These are phyloP conservation scores for Eupsittula cactorum DNA, from an alignment of 2,113 vertebrate genomes.

Conservation along the genomic window DNA sequence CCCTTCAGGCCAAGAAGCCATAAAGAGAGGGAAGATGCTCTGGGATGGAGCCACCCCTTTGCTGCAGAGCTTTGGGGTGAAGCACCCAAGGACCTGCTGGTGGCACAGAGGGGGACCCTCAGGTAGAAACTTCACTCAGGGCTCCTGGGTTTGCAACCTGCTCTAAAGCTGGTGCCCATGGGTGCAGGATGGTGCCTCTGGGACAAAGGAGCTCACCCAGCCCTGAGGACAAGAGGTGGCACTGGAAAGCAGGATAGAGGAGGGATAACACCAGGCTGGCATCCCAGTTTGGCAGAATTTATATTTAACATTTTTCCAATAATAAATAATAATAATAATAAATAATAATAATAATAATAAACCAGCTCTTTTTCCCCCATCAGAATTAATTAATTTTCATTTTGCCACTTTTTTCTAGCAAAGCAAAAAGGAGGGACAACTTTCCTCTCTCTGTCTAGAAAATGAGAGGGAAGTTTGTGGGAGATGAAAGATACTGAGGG, in stretches of 20 bases:
- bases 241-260: background rate
- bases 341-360: background rate
- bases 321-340: background rate
- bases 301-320: too few relatives aligned
- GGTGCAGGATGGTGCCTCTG: background rate
- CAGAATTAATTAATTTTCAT: background rate
- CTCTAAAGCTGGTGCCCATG: rapidly evolving
- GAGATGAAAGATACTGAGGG: background rate
- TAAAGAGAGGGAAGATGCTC: background rate
- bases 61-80: background rate
- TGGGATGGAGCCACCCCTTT: background rate
- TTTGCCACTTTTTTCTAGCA: background rate
- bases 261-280: background rate
- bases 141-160: background rate
- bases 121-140: background rate
- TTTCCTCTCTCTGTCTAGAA: background rate
- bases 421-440: background rate
- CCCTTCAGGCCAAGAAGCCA: background rate
- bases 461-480: background rate
- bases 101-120: background rate
- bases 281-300: background rate
- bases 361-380: background rate
- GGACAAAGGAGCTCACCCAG: background rate
- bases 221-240: background rate
- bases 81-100: background rate